phyloP scores from a whole-genome alignment of 2,797 vertebrate species.

The Serranus cabrilla region DNA sequence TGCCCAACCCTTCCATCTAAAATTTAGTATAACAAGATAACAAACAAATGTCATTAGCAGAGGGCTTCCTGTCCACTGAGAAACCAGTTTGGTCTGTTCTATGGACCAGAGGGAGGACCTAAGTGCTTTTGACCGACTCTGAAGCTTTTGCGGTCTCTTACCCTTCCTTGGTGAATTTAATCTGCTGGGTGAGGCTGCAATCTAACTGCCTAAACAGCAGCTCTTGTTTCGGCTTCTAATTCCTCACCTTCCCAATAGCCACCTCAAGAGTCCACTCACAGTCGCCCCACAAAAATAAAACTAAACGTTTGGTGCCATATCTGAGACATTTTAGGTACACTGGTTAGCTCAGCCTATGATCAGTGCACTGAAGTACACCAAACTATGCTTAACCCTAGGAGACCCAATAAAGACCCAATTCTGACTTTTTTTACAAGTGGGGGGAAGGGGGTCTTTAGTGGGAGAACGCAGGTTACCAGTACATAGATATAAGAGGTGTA shows the following conservation, averaged over 20 bases:
- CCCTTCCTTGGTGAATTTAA: conserved; percentile 10
- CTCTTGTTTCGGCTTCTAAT: conserved; percentile 23
- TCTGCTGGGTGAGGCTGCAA: conserved; percentile 6
- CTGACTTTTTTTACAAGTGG: too few species aligned
- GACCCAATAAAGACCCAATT: too few species aligned
- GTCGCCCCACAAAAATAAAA: conserved; percentile 9
- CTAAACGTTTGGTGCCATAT: neutral
- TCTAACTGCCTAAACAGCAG: conserved; percentile 21
- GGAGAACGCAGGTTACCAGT: too few species aligned
- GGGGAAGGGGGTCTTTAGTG: too few species aligned
- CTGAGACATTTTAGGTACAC: conserved; percentile 4
- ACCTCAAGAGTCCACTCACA: conserved; percentile 22
- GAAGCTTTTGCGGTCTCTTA: conserved; percentile 20
- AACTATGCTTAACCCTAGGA: too few species aligned
- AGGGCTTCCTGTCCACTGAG: neutral
- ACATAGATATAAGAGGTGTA: too few species aligned
- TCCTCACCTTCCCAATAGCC: conserved; percentile 25
- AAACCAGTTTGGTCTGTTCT: neutral
- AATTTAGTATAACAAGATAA: neutral
- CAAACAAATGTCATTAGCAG: neutral
- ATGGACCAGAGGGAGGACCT: neutral
- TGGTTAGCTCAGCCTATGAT: neutral
- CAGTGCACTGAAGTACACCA: too few species aligned
- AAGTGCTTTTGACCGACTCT: conserved; percentile 21
- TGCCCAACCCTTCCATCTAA: neutral